These are phyloP conservation scores for Hyaena hyaena DNA, from an alignment of 2,113 vertebrate species.

Conservation along the genomic window DNA sequence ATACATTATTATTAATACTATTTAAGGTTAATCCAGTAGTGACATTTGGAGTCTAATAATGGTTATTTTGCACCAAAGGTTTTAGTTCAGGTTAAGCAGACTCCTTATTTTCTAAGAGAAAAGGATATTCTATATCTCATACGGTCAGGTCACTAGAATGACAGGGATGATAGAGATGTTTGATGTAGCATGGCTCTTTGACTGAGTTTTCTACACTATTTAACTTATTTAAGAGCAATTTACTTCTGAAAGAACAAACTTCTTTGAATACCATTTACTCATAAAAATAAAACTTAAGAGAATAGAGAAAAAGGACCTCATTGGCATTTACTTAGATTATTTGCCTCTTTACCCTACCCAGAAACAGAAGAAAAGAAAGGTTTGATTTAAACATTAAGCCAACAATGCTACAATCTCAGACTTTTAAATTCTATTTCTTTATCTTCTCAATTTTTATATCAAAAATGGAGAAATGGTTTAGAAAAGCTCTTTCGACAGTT, in stretches of 20 bases:
- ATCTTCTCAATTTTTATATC: not conserved
- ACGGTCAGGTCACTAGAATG: not conserved
- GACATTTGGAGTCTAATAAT: constrained; percentile 13
- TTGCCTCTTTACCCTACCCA: constrained; percentile 18
- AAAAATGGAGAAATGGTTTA: constrained; percentile 31
- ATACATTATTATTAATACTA: constrained; percentile 34
- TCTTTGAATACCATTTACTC: constrained; percentile 5
- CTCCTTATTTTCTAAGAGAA: constrained; percentile 55
- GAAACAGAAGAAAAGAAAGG: constrained; percentile 29
- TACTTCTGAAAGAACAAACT: constrained; percentile 43
- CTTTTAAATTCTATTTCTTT: constrained; percentile 19
- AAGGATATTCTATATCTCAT: not conserved
- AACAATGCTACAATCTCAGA: not conserved
- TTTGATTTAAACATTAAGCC: constrained; percentile 48
- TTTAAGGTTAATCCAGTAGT: constrained; percentile 37
- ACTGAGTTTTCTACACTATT: constrained; percentile 34
- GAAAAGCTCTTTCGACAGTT: not conserved
- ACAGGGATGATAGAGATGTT: not conserved
- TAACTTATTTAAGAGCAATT: constrained; percentile 40
- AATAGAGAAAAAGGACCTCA: not conserved
- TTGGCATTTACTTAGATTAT: constrained; percentile 40
- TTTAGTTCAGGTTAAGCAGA: constrained; percentile 38
- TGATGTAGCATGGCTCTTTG: not conserved
- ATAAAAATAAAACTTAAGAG: constrained; percentile 28
- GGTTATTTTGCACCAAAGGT: not conserved